Percentiles rank a stretch among this genome's conserved stretches.
These are phyloP conservation scores for Brassicogethes aeneus DNA, from an alignment of 2,888 invertebrate species.

Conservation along the genomic window DNA sequence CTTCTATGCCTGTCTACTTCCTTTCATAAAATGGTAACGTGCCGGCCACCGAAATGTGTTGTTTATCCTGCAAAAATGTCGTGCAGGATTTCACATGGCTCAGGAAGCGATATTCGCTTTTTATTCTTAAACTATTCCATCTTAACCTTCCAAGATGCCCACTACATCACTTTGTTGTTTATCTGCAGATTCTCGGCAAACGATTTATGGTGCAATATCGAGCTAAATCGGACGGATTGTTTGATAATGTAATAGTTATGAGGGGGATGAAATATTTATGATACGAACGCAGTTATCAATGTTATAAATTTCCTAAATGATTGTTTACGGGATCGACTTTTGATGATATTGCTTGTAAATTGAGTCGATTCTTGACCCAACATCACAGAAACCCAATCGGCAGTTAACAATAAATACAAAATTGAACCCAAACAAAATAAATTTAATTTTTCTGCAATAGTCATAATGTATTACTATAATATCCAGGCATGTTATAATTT, in stretches of 20 bases:
- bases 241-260: constrained; percentile 32
- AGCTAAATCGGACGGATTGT: constrained; percentile 29
- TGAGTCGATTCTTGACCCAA: too few relatives aligned
- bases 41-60: constrained; percentile 30
- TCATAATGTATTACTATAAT: too few relatives aligned
- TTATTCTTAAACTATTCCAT: constrained; percentile 24
- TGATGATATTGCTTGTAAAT: not conserved
- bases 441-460: too few relatives aligned
- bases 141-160: constrained; percentile 19
- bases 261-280: constrained; percentile 31
- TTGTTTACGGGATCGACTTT: not conserved
- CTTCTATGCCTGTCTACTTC: not conserved
- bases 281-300: constrained; percentile 18
- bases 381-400: too few relatives aligned
- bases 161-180: constrained; percentile 32
- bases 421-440: too few relatives aligned
- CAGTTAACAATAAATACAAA: too few relatives aligned
- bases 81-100: not conserved
- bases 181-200: constrained; percentile 27
- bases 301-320: not conserved
- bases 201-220: constrained; percentile 32
- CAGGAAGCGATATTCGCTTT: constrained; percentile 10
- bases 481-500: too few relatives aligned
- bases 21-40: constrained; percentile 21
- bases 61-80: constrained; percentile 23